These are phyloP conservation scores for Apodemus agrarius DNA, from an alignment of 2,797 vertebrate species.

Conservation along the genomic window DNA sequence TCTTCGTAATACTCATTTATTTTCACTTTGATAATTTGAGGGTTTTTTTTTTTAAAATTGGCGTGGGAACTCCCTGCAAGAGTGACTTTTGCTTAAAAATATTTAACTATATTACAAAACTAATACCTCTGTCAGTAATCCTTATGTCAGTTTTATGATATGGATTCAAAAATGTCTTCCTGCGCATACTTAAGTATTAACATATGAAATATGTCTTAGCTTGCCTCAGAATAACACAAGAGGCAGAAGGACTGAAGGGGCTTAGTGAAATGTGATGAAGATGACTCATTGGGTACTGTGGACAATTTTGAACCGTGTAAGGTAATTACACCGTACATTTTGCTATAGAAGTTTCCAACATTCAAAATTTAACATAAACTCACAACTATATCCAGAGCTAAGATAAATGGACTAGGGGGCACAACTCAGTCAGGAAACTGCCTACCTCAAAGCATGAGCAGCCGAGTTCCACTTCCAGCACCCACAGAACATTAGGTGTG, in stretches of 20 bases:
- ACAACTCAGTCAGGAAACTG: neutral
- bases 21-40: constrained; percentile 37
- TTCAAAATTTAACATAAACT: constrained; percentile 2
- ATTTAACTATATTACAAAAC: constrained; percentile 9
- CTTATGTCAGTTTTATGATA: neutral
- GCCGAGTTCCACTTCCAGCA: neutral
- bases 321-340: neutral
- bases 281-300: neutral
- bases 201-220: constrained; percentile 1
- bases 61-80: neutral
- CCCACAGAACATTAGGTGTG: neutral
- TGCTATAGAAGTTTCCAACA: constrained; percentile 13
- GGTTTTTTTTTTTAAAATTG: neutral
- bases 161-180: neutral
- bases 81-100: neutral
- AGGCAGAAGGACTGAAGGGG: neutral
- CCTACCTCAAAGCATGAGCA: neutral
- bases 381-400: neutral
- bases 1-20: constrained; percentile 9
- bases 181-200: neutral
- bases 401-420: neutral
- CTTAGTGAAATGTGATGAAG: neutral
- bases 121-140: neutral
- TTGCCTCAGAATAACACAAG: constrained; percentile 34
- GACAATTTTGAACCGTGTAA: neutral